Evolutionary conservation across 2,113 vertebrate species (phyloP).

Genomic region (Bettongia penicillata): DNA sequence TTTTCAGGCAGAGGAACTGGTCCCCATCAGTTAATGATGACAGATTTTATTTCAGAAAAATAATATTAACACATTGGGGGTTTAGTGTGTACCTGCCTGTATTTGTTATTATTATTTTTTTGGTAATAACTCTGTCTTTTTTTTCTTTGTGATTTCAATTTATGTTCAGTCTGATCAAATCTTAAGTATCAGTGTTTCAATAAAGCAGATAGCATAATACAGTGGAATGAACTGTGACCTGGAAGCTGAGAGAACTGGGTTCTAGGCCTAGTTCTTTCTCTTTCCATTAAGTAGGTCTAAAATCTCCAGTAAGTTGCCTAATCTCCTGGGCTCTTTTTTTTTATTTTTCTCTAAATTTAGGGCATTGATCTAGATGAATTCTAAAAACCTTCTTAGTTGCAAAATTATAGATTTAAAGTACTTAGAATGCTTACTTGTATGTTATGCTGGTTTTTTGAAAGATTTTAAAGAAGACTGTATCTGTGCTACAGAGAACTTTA

Average conservation of each 20-base stretch:
- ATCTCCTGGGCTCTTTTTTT: background rate
- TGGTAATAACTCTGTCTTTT: background rate
- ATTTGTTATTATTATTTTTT: background rate
- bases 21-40: slow-evolving; percentile 17
- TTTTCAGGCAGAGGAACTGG: background rate
- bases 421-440: background rate
- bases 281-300: background rate
- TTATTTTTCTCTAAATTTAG: background rate
- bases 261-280: background rate
- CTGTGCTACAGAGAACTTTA: background rate
- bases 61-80: slow-evolving; percentile 14
- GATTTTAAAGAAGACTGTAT: slow-evolving; percentile 17
- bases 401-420: background rate
- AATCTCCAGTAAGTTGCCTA: background rate
- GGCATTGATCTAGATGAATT: background rate
- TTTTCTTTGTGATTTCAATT: slow-evolving; percentile 19
- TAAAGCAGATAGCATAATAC: background rate
- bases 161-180: slow-evolving; percentile 46
- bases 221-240: background rate
- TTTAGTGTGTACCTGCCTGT: background rate
- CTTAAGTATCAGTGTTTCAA: slow-evolving; percentile 40
- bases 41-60: slow-evolving; percentile 40
- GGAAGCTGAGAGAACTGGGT: background rate
- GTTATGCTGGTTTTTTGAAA: background rate
- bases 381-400: background rate